phyloP scores from a whole-genome alignment of 2,113 vertebrate species.

The Hypanus sabinus region DNA sequence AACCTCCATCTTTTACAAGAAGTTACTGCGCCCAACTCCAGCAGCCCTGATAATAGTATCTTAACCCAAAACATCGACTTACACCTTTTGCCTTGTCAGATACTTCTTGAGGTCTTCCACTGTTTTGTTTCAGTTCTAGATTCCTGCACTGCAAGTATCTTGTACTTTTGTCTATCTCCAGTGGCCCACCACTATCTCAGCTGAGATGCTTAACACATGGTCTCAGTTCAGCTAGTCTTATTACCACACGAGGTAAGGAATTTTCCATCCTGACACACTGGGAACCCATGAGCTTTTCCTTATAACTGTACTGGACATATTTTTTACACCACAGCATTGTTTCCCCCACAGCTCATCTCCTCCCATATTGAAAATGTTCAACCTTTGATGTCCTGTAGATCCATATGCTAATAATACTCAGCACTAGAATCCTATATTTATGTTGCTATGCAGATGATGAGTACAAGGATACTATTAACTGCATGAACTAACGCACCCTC shows the following conservation, averaged over 20 bases:
- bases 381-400: neutral
- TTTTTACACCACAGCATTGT: neutral
- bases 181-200: too few species aligned
- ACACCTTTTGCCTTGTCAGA: too few species aligned
- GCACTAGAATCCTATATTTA: neutral
- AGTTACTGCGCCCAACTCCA: too few species aligned
- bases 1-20: neutral
- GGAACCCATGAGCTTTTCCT: neutral
- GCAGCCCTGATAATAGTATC: too few species aligned
- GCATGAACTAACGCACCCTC: neutral
- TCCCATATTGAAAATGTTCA: neutral
- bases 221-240: neutral
- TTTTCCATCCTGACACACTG: neutral
- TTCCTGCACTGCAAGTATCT: too few species aligned
- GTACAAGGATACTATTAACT: neutral
- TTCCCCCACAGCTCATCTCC: neutral
- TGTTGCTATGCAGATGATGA: neutral
- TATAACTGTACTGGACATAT: neutral
- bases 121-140: too few species aligned
- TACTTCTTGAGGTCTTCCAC: too few species aligned
- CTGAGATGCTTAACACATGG: neutral
- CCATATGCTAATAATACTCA: neutral
- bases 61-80: too few species aligned
- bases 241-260: neutral
- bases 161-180: too few species aligned